Evolutionary conservation across 2,113 vertebrate species (phyloP).

Genomic region (Hemicordylus capensis): DNA sequence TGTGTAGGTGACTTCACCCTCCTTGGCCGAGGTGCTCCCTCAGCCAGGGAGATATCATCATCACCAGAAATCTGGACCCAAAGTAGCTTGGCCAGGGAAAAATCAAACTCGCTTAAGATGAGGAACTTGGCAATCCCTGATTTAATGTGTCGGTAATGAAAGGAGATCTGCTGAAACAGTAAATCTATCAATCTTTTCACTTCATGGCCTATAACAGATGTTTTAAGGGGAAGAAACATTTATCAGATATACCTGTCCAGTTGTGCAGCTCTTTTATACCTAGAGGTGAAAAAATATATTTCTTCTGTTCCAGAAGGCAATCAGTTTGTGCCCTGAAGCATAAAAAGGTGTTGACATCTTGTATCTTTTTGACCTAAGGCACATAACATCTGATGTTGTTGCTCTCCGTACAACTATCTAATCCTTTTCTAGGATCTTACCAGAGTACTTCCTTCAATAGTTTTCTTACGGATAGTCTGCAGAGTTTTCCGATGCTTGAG

Average conservation of each 20-base stretch:
- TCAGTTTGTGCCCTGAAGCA: background rate
- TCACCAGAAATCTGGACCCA: too few species aligned
- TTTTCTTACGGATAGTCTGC: constrained; percentile 20
- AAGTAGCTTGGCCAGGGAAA: background rate
- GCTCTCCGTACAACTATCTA: background rate
- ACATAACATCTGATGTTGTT: constrained; percentile 5
- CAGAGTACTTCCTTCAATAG: background rate
- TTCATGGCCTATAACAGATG: background rate
- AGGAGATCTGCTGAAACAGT: background rate
- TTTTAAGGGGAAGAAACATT: background rate
- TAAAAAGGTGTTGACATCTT: background rate
- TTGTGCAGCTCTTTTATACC: constrained; percentile 13
- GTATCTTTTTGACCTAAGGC: background rate
- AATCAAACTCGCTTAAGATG: background rate
- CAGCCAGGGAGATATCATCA: background rate
- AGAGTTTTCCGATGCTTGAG: background rate
- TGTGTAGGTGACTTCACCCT: background rate
- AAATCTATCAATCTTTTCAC: background rate
- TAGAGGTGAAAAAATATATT: background rate
- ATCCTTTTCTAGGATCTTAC: background rate
- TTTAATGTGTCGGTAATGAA: background rate
- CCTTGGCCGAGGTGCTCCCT: background rate
- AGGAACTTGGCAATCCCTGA: background rate
- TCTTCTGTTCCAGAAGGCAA: constrained; percentile 3
- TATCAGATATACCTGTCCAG: background rate